Conservation (phyloP, 2,888 invertebrate species). For the Plagodis pulveraria region DNA sequence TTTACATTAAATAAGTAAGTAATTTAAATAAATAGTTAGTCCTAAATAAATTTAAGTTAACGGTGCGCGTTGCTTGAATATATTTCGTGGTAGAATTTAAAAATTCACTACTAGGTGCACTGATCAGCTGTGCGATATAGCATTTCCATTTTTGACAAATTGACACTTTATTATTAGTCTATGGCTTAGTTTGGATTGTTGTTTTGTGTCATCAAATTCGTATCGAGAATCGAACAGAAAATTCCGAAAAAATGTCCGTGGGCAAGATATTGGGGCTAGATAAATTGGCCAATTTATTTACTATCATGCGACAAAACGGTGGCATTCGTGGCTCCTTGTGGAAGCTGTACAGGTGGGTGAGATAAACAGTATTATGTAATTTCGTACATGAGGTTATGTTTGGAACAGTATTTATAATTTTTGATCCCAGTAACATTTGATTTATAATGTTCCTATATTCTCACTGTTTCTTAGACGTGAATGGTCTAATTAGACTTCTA, state of each 20-base stretch:
- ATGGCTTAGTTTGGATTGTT: too few relatives aligned
- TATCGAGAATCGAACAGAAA: background rate
- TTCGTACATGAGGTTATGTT: conserved; percentile 20
- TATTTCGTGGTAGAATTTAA: too few relatives aligned
- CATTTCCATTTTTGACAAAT: background rate
- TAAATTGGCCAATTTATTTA: conserved; percentile 87
- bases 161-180: too few relatives aligned
- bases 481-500: too few relatives aligned
- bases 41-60: too few relatives aligned
- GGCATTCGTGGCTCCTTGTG: conserved; percentile 87
- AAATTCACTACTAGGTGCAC: too few relatives aligned
- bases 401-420: background rate
- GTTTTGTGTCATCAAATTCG: background rate
- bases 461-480: too few relatives aligned
- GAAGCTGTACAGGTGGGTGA: conserved; percentile 89
- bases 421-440: too few relatives aligned
- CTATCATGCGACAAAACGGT: conserved; percentile 89
- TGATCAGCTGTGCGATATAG: background rate
- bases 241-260: conserved; percentile 72
- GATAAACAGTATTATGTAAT: conserved; percentile 69
- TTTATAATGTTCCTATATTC: too few relatives aligned
- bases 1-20: too few relatives aligned
- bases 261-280: conserved; percentile 89
- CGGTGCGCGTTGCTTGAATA: too few relatives aligned
- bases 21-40: too few relatives aligned